Percentiles rank a stretch among this genome's conserved stretches.
phyloP scores from a whole-genome alignment of 2,888 invertebrate genomes.

The Drosophila fulvimacula region DNA sequence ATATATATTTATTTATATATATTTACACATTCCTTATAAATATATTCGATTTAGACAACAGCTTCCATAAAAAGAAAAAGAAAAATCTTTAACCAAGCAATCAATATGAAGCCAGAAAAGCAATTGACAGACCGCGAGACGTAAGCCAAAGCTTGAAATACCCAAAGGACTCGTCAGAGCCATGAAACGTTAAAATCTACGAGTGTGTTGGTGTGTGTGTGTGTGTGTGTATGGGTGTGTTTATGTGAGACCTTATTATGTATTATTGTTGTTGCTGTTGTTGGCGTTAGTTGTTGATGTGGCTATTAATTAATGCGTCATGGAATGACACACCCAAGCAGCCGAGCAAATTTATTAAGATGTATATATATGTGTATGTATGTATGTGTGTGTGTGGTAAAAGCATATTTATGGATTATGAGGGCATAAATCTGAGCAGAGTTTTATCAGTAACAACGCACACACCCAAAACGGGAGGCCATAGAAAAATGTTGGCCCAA shows the following conservation, averaged over 20 bases:
- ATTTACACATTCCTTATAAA: not conserved
- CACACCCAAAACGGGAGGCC: conserved; percentile 26
- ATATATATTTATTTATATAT: no score
- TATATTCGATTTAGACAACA: not conserved
- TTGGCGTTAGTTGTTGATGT: conserved; percentile 75
- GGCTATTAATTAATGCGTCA: conserved; percentile 82
- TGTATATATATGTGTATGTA: conserved; percentile 39
- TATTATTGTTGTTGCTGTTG: conserved; percentile 48
- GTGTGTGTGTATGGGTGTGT: conserved; percentile 15
- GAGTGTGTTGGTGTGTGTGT: conserved; percentile 1
- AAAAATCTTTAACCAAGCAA: conserved; percentile 30
- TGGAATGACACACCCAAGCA: conserved; percentile 76
- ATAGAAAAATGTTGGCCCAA: conserved; percentile 44
- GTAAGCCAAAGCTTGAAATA: conserved; percentile 48
- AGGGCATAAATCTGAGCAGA: conserved; percentile 81
- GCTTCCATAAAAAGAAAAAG: not conserved
- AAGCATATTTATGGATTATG: conserved; percentile 82
- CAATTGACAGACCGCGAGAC: conserved; percentile 73
- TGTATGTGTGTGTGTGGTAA: conserved; percentile 38
- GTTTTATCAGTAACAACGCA: conserved; percentile 62
- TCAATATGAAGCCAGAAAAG: conserved; percentile 42
- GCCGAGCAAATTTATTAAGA: conserved; percentile 75
- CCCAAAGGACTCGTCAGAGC: conserved; percentile 66
- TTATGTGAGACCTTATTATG: conserved; percentile 41
- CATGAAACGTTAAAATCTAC: conserved; percentile 34